phyloP scores from a whole-genome alignment of 2,797 vertebrate genomes.

The Limnodromus scolopaceus region DNA sequence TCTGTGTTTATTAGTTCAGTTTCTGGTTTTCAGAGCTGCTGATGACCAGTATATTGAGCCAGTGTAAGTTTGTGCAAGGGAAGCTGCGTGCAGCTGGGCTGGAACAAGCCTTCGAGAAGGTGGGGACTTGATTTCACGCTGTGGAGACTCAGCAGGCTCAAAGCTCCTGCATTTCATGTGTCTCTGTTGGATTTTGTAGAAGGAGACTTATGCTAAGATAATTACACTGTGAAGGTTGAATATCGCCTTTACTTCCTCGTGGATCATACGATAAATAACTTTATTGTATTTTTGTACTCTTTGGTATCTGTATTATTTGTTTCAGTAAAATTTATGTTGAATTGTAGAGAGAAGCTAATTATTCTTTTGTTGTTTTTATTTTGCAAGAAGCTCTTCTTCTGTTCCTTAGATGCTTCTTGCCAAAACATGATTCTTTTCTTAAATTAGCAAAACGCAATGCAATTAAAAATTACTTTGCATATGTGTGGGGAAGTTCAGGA shows the following conservation, averaged over 20 bases:
- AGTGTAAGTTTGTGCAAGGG: not conserved
- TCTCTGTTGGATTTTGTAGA: not conserved
- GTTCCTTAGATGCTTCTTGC: slow-evolving; percentile 7
- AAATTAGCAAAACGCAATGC: slow-evolving; percentile 5
- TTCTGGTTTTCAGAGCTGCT: not conserved
- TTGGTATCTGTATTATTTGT: not conserved
- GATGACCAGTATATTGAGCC: not conserved
- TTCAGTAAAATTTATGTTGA: not conserved
- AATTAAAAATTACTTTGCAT: slow-evolving; percentile 8
- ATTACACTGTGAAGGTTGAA: not conserved
- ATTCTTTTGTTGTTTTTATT: not conserved
- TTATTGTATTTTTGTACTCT: not conserved
- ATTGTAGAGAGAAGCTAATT: not conserved
- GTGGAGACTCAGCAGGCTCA: not conserved
- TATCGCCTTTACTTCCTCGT: not conserved
- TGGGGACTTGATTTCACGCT: not conserved
- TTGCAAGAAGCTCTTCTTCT: not conserved
- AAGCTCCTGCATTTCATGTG: not conserved
- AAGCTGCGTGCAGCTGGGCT: not conserved
- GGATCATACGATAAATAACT: not conserved
- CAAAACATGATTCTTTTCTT: not conserved
- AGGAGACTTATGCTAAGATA: not conserved
- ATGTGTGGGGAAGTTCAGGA: slow-evolving; percentile 13
- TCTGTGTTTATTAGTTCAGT: not conserved
- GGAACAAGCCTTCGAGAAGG: not conserved